phyloP scores from a whole-genome alignment of 2,888 invertebrate genomes.

The Nowickia ferox region DNA sequence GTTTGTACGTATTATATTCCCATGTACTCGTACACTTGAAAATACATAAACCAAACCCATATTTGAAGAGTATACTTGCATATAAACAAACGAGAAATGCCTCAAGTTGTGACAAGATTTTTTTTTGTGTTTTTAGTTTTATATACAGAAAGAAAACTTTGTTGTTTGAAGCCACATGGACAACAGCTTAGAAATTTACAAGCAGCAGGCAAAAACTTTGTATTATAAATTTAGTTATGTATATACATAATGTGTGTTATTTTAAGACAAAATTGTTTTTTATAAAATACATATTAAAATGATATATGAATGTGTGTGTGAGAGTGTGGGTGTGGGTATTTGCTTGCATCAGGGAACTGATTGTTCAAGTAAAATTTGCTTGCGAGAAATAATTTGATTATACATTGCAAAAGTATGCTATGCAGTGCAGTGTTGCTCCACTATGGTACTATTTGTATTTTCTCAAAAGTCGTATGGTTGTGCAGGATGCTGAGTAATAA shows the following conservation, averaged over 20 bases:
- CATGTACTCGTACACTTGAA: not conserved
- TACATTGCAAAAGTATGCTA: no score
- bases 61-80: not conserved
- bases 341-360: not conserved
- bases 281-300: conserved; percentile 16
- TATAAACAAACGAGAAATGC: conserved; percentile 46
- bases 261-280: not conserved
- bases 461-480: no score
- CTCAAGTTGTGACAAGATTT: conserved; percentile 55
- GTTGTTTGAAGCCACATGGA: conserved; percentile 7
- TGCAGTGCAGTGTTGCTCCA: no score
- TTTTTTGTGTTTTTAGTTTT: conserved; percentile 4
- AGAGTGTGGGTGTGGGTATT: not conserved
- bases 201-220: conserved; percentile 25
- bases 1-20: conserved; percentile 4
- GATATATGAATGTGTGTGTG: not conserved
- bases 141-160: conserved; percentile 21
- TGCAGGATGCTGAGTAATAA: no score
- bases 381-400: not conserved
- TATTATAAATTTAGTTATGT: not conserved
- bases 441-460: no score
- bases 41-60: conserved; percentile 5
- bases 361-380: not conserved
- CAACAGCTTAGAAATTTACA: conserved; percentile 11
- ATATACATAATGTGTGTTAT: not conserved